Evolutionary conservation across 2,888 invertebrate genomes (phyloP), one percentile per base, ranked within the genome.

Genomic region (Teleiodes luculella): DNA sequence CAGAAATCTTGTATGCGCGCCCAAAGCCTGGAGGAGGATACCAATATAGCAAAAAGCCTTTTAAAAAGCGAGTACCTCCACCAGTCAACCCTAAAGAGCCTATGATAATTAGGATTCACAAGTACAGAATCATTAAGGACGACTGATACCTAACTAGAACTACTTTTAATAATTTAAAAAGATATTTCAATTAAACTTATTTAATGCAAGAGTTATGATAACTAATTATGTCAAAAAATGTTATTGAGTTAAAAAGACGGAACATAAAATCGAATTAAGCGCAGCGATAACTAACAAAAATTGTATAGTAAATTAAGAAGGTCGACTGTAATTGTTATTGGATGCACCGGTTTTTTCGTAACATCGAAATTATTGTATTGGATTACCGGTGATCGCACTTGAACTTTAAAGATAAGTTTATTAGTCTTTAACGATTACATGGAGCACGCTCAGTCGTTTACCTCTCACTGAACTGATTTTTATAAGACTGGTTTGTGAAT

Each of bases 21-120:
- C 83, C 83, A 3, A 76, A 71, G 55, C 67, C 74, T 1, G 59
- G 71, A 46, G 86, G 86, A 5, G 86, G 86, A 3, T 86, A 74
- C 70, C 67, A 78, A 5, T 86, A 86, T 66, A 75, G 76, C 54
- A 72, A 69, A 36, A 64, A 66, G 41, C 72, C 76, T 1, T 16
- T 49, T 46, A 64, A 63, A 41, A 64, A 65, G 36, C 57, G 62
- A n/a, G 51, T 13, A 43, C 45, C 59, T 57, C n/a, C 24, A 6
- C 24, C 3, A 24, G 20, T 54, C 58, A 1, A 54, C 57, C 45
- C 57, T 60, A 59, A 59, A 8, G 70, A 73, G 24, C 83, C 84
- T 0, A 66, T 81, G 57, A 72, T 83, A 57, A 68, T 86, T 13
- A 68, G 83, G 52, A 80, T 86, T 24, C 86, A 86, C 61, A 85